Base-by-base conservation (phyloP, 2,888 invertebrate genomes). In the Dicyrtomina minuta region DNA sequence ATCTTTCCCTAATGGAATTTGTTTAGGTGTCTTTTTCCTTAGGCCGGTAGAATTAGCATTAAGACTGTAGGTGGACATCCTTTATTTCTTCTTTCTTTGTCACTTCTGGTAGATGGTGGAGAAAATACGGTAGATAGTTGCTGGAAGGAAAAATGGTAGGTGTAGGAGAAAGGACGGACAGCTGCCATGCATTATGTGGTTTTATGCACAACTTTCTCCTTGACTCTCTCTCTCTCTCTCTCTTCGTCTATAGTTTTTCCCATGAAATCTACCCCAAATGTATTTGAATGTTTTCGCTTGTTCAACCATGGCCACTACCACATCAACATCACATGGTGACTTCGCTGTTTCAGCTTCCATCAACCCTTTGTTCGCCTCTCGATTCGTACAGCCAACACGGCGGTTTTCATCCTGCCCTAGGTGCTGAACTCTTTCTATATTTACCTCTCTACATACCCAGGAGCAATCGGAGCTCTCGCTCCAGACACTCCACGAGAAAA, bases 221-320 rank as follows among this genome's bases (percentile, higher is more conserved):
- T n/a, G n/a, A n/a, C n/a, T n/a, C n/a, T n/a, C n/a, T n/a, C n/a
- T n/a, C n/a, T n/a, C n/a, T n/a, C n/a, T 33, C 8, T 33, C 33
- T 33, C 33, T 33, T 33, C n/a, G n/a, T 33, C 33, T 33, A 33
- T 33, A 33, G 33, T 33, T 33, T 33, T 33, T 33, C 55, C 55
- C 24, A 55, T 55, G 55, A 55, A 55, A 55, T 55, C 26, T 53
- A 53, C 51, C 51, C 22, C 51, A 26, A 26, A 26, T 55, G 10
- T 55, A 15, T 55, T 6, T 55, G 26, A 26, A 55, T 55, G 55
- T 55, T 55, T 55, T 55, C 15, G 22, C 26, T 33, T 33, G 33
- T 33, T 46, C 46, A 13, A 26, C 55, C 26, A 22, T 10, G 15
- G 8, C 26, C 55, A 55, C 15, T 22, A 27, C 22, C 55, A 55